Evolutionary conservation across 2,113 vertebrate species (phyloP).

Genomic region (Parus major): DNA sequence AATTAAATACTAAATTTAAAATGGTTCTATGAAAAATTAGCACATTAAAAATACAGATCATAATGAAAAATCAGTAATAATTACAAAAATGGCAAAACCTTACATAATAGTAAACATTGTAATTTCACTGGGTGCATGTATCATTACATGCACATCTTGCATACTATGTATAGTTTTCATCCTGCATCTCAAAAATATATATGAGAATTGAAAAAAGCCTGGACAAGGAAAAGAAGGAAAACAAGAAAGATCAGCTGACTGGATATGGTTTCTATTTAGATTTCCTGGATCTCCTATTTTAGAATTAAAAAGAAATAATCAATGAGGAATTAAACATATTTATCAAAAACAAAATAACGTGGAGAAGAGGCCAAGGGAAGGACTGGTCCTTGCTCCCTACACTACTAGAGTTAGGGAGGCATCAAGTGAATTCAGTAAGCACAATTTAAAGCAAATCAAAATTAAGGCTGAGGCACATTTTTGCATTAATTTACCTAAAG

Average conservation of each 20-base stretch:
- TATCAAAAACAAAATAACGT: neutral
- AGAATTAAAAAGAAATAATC: neutral
- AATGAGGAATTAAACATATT: neutral
- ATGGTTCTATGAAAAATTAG: neutral
- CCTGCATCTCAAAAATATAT: neutral
- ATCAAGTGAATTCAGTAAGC: neutral
- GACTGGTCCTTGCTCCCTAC: neutral
- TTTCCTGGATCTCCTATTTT: neutral
- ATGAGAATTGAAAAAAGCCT: neutral
- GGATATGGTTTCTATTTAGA: neutral
- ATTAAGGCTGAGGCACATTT: neutral
- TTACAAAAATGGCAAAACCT: neutral
- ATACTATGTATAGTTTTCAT: neutral
- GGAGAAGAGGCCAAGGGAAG: neutral
- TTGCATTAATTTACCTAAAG: neutral
- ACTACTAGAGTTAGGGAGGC: neutral
- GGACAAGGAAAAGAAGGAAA: neutral
- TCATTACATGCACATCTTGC: neutral
- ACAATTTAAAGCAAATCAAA: neutral
- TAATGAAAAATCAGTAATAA: neutral
- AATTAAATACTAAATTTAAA: neutral
- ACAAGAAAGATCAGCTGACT: neutral
- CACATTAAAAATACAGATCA: neutral
- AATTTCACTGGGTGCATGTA: neutral
- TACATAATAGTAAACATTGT: rapidly evolving